Conservation (phyloP, 2,113 vertebrate genomes). For the Hippoglossus stenolepis region DNA sequence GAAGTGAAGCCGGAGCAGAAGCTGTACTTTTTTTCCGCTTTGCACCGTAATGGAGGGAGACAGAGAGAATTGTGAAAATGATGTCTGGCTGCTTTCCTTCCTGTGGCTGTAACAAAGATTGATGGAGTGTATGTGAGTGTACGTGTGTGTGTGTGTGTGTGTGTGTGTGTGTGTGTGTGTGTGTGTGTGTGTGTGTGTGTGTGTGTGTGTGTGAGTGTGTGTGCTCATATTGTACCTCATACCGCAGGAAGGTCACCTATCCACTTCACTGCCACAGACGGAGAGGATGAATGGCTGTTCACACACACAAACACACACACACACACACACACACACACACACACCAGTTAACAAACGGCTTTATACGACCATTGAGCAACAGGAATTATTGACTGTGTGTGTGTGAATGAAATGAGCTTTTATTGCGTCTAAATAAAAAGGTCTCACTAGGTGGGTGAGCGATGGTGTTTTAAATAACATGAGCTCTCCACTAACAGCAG, state of each 20-base stretch:
- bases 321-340: conserved; percentile 23
- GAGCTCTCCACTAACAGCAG: conserved; percentile 25
- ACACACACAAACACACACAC: conserved; percentile 28
- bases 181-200: conserved; percentile 13
- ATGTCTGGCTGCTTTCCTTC: conserved; percentile 29
- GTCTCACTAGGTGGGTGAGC: conserved; percentile 10
- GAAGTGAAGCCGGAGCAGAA: conserved; percentile 24
- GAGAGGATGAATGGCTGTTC: conserved; percentile 12
- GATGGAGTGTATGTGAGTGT: conserved; percentile 39
- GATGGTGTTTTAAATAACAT: conserved; percentile 35
- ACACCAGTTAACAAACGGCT: conserved; percentile 27
- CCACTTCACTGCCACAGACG: conserved; percentile 38
- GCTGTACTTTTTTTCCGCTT: conserved; percentile 12
- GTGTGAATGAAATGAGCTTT: conserved; percentile 46
- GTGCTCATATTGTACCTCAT: conserved; percentile 33
- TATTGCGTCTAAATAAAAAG: conserved; percentile 47
- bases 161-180: conserved; percentile 7
- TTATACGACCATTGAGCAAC: conserved; percentile 24
- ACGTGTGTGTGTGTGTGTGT: conserved; percentile 18
- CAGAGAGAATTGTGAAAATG: conserved; percentile 33
- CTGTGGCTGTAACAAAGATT: conserved; percentile 48
- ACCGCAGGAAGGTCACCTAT: conserved; percentile 59
- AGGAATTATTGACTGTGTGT: conserved; percentile 49
- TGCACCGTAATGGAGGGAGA: conserved; percentile 49
- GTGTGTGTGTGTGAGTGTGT: conserved; percentile 14